These are phyloP conservation scores for Parascotia fuliginaria DNA, from an alignment of 2,888 invertebrate species.

Conservation along the genomic window DNA sequence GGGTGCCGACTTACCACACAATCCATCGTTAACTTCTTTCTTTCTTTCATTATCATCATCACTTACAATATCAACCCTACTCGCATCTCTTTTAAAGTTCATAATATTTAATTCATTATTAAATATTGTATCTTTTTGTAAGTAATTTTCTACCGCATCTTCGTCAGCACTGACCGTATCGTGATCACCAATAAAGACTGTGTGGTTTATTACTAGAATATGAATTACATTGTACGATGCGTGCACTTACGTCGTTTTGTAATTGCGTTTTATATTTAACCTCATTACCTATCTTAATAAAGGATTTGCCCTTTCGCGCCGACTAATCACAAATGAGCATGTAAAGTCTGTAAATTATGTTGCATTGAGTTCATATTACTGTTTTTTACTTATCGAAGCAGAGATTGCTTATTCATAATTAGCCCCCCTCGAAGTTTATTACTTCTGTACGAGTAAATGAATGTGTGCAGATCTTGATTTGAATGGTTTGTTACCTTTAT, in stretches of 20 bases:
- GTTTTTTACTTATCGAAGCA: constrained; percentile 70
- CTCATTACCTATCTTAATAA: constrained; percentile 86
- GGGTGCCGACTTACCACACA: constrained; percentile 86
- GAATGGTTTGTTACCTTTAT: constrained; percentile 54
- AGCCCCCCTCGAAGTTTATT: constrained; percentile 83
- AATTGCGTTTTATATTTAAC: constrained; percentile 71
- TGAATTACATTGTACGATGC: constrained; percentile 57
- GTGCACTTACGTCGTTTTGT: constrained; percentile 58
- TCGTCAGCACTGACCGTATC: constrained; percentile 72
- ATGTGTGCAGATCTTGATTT: constrained; percentile 68
- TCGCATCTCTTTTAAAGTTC: constrained; percentile 61
- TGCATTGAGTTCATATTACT: constrained; percentile 81
- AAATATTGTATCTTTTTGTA: constrained; percentile 80
- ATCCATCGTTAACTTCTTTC: constrained; percentile 86
- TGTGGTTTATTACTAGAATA: constrained; percentile 64
- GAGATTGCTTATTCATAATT: constrained; percentile 83
- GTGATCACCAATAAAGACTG: constrained; percentile 60
- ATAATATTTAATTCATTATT: constrained; percentile 67
- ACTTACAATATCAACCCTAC: constrained; percentile 77
- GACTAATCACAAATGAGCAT: constrained; percentile 85
- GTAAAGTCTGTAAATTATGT: constrained; percentile 85
- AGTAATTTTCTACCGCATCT: constrained; percentile 81
- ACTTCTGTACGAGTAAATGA: constrained; percentile 79
- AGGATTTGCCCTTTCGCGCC: constrained; percentile 86
- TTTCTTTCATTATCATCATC: constrained; percentile 79